These are phyloP conservation scores for Hydrotaea diabolus DNA, from an alignment of 2,888 invertebrate genomes.

Conservation along the genomic window DNA sequence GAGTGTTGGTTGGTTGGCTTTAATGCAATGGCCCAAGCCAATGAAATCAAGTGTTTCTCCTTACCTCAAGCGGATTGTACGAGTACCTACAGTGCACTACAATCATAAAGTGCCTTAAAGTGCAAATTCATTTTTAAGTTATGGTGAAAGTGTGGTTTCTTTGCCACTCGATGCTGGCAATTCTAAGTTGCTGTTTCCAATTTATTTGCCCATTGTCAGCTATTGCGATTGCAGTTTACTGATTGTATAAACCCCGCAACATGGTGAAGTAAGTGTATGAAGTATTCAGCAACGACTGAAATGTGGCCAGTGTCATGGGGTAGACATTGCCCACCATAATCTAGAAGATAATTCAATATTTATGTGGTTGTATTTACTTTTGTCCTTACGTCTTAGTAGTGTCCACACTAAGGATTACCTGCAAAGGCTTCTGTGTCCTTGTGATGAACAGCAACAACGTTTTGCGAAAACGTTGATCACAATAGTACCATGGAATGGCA, in stretches of 20 bases:
- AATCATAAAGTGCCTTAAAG: background rate
- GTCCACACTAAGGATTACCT: conserved; percentile 69
- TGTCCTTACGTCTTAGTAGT: background rate
- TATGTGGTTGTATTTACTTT: background rate
- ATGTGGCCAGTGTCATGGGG: conserved; percentile 74
- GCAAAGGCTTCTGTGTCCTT: conserved; percentile 75
- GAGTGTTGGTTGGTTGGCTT: background rate
- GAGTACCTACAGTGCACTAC: background rate
- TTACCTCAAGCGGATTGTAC: background rate
- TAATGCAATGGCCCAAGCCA: conserved; percentile 13
- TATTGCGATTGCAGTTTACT: conserved; percentile 47
- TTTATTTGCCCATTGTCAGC: conserved; percentile 8
- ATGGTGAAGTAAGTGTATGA: conserved; percentile 79
- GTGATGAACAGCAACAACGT: conserved; percentile 75
- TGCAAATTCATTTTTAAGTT: conserved; percentile 11
- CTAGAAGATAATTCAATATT: conserved; percentile 58
- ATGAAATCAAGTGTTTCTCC: background rate
- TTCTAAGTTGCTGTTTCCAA: conserved; percentile 24
- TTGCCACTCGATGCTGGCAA: background rate
- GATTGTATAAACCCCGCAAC: conserved; percentile 73
- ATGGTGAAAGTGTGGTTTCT: conserved; percentile 57
- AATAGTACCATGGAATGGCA: conserved; percentile 76
- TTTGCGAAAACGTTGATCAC: conserved; percentile 71
- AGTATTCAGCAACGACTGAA: conserved; percentile 78
- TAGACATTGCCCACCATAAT: conserved; percentile 74